These are phyloP conservation scores for Drosophila lacertosa DNA, from an alignment of 1,140 invertebrate genomes.

Conservation along the genomic window DNA sequence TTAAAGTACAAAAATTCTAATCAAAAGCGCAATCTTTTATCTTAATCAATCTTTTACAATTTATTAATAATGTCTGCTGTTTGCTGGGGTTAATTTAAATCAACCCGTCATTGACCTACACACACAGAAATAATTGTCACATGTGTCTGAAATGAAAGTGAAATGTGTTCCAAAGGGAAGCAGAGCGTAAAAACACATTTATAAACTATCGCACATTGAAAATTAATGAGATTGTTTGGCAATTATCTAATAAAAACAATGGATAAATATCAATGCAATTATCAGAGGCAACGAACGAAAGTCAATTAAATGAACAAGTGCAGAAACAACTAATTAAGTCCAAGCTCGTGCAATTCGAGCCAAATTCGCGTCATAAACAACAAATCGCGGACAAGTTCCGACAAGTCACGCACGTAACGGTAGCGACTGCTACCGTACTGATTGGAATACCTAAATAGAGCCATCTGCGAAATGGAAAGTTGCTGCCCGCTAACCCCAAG, in stretches of 20 bases:
- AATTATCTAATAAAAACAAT: constrained; percentile 48
- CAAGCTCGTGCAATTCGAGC: constrained; percentile 54
- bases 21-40: no score
- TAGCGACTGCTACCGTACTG: constrained; percentile 32
- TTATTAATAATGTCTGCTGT: background rate
- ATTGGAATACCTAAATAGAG: constrained; percentile 34
- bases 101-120: background rate
- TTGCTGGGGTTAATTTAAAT: background rate
- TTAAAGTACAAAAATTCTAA: no score
- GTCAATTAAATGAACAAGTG: constrained; percentile 30
- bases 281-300: constrained; percentile 45
- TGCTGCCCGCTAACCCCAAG: background rate
- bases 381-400: constrained; percentile 17
- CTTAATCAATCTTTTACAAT: no score
- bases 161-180: constrained; percentile 37
- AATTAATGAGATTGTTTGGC: constrained; percentile 23
- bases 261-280: constrained; percentile 50
- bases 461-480: constrained; percentile 54
- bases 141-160: constrained; percentile 41
- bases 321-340: constrained; percentile 37
- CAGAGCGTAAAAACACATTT: constrained; percentile 45
- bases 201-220: constrained; percentile 35
- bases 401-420: constrained; percentile 36
- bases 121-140: background rate
- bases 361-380: constrained; percentile 46